Evolutionary conservation across 2,888 invertebrate genomes (phyloP), one percentile per base, ranked within the genome.

Genomic region (Amphipoea oculea): DNA sequence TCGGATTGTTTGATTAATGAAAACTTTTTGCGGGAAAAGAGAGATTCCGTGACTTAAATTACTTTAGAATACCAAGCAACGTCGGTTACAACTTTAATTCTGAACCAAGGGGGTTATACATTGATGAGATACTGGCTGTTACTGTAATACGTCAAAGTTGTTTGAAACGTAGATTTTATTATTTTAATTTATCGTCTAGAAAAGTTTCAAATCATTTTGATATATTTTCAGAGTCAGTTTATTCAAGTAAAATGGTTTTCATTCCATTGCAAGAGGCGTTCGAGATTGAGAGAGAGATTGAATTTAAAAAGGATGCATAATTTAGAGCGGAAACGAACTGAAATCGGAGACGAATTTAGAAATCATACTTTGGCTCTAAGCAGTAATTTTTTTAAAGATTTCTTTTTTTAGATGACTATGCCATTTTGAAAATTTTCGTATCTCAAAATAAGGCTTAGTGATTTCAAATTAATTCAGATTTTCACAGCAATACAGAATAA

Each of bases 31-130:
- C 1, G 23, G 12, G 17, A 29, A 79, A 63, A 57, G 29, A n/a
- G 48, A 12, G 48, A 71, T 51, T 65, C 17, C n/a, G 48, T 63
- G 57, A 79, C 67, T 84, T 72, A 62, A 67, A 82, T 79, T 68
- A 65, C 66, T 84, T 84, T 57, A 63, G 23, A 63, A 73, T 63
- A 79, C 54, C 45, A 66, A 73, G 65, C 0, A 42, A 65, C 17
- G 14, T 73, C 17, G 40, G 14, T 29, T 40, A 45, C 23, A 5
- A 63, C 23, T 76, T 71, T 12, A 71, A 67, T 62, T 67, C 9
- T 62, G 29, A 23, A 45, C n/a, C 7, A 14, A 20, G 69, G 7
- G 14, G 42, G 63, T 45, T 54, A 54, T 48, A 51, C 11, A n/a
- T 51, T 40, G 23, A 36, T 7, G 0, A 29, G 36, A 14, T 74